phyloP scores from a whole-genome alignment of 2,888 invertebrate genomes.

The Galeopsomyia nigrocyanea region DNA sequence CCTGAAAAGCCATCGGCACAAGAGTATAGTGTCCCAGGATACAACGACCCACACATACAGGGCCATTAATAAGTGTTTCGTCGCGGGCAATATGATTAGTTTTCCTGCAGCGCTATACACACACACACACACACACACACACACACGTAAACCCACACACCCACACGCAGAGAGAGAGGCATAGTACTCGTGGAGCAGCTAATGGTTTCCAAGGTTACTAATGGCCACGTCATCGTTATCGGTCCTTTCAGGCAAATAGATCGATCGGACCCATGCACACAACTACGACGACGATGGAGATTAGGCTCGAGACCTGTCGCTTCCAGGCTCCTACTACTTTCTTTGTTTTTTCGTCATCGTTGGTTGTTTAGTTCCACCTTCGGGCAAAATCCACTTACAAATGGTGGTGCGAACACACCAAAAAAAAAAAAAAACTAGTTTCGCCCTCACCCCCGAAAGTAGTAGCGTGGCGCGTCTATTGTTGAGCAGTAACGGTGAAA shows the following conservation, averaged over 20 bases:
- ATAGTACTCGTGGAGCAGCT: conserved; percentile 35
- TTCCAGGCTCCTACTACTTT: conserved; percentile 7
- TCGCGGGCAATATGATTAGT: conserved; percentile 32
- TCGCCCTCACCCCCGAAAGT: no score
- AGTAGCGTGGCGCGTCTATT: no score
- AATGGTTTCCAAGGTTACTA: conserved; percentile 51
- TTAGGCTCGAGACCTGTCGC: conserved; percentile 32
- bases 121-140: neutral
- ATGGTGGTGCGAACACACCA: no score
- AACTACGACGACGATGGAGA: conserved; percentile 22
- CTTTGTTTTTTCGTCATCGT: neutral
- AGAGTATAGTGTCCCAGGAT: no score
- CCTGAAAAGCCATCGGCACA: no score
- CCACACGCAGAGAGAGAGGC: neutral
- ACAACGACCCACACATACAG: no score
- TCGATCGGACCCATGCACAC: conserved; percentile 37
- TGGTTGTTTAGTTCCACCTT: neutral
- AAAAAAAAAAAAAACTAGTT: no score
- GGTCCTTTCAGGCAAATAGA: conserved; percentile 49
- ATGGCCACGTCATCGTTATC: conserved; percentile 48
- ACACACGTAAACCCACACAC: neutral
- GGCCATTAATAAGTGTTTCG: conserved; percentile 28
- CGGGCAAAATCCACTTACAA: neutral
- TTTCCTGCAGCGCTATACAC: conserved; percentile 15
- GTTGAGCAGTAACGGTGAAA: no score